Evolutionary conservation across 2,888 invertebrate species (phyloP).

Genomic region (Crepidodera aurea): DNA sequence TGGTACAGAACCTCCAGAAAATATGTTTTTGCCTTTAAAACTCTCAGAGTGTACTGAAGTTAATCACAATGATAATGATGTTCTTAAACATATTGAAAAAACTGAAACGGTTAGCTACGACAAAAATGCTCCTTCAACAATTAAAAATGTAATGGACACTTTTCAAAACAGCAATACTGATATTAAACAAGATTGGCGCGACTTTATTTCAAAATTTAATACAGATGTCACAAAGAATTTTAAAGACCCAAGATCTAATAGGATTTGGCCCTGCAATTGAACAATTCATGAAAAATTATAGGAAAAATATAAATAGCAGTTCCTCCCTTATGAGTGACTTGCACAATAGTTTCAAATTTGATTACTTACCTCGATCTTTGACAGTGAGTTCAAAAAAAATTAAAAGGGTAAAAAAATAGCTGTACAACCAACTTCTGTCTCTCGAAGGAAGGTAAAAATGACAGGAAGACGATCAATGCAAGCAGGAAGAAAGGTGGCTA

Average conservation of each 20-base stretch:
- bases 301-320: conserved; percentile 7
- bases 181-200: background rate
- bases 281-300: conserved; percentile 4
- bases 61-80: background rate
- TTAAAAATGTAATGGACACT: background rate
- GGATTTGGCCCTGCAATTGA: background rate
- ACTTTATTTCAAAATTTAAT: conserved; percentile 24
- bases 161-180: background rate
- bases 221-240: conserved; percentile 17
- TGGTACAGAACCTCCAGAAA: background rate
- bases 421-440: conserved; percentile 33
- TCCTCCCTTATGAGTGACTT: conserved; percentile 17
- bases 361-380: conserved; percentile 11
- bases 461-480: conserved; percentile 29
- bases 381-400: conserved; percentile 12
- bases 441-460: conserved; percentile 19
- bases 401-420: conserved; percentile 24
- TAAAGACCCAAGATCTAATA: background rate
- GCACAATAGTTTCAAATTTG: background rate
- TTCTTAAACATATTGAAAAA: too few relatives aligned
- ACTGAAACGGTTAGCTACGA: too few relatives aligned
- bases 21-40: background rate
- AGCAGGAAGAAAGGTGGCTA: conserved; percentile 33
- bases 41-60: background rate
- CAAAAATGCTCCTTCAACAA: too few relatives aligned